phyloP scores from a whole-genome alignment of 2,113 vertebrate genomes.

The Varanus komodoensis region DNA sequence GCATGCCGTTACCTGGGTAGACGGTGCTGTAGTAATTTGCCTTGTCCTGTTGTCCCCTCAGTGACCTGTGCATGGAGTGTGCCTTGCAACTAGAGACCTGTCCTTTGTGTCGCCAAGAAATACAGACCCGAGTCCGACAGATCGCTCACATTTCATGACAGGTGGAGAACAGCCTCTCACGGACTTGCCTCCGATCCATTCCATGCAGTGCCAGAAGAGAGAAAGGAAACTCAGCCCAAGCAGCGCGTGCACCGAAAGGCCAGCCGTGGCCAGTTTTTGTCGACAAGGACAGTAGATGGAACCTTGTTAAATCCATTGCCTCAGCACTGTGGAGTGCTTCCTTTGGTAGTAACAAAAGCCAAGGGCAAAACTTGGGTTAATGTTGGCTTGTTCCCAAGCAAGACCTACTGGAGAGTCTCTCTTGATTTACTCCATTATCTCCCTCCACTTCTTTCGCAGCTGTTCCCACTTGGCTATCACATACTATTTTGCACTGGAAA shows the following conservation, averaged over 20 bases:
- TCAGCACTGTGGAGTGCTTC: constrained; percentile 55
- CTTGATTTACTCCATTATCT: not conserved
- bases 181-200: constrained; percentile 73
- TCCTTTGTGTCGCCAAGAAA: constrained; percentile 98
- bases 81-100: constrained; percentile 99
- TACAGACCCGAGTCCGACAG: constrained; percentile 96
- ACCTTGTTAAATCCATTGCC: constrained; percentile 68
- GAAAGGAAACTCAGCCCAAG: constrained; percentile 70
- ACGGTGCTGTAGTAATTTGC: constrained; percentile 2
- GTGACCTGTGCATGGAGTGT: constrained; percentile 99
- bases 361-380: constrained; percentile 46
- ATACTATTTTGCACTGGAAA: constrained; percentile 70
- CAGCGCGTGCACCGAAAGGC: constrained; percentile 65
- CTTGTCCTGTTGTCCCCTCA: constrained; percentile 62
- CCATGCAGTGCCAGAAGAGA: constrained; percentile 73
- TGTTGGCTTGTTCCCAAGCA: constrained; percentile 64
- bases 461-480: constrained; percentile 50
- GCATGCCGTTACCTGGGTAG: not conserved
- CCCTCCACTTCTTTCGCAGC: not conserved
- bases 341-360: constrained; percentile 57
- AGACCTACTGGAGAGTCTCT: constrained; percentile 43
- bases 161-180: constrained; percentile 51
- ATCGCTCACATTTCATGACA: constrained; percentile 99
- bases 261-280: constrained; percentile 74
- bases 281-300: constrained; percentile 63